Percentiles rank a stretch among this genome's conserved stretches.
Evolutionary conservation across 2,888 invertebrate genomes (phyloP).

Genomic region (Acheta domesticus): DNA sequence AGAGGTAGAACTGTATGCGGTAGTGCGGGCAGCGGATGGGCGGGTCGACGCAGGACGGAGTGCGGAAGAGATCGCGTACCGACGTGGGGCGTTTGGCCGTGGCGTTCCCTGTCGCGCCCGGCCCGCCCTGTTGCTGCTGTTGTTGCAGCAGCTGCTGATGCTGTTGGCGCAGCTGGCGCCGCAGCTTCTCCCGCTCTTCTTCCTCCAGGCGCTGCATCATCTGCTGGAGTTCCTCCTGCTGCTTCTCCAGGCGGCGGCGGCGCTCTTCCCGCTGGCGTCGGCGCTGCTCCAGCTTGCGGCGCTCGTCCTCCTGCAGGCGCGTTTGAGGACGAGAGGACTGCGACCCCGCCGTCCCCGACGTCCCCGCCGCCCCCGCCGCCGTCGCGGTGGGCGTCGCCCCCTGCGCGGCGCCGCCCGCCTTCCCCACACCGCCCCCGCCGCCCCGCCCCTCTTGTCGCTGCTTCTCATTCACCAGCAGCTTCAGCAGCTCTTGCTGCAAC

Average conservation of each 20-base stretch:
- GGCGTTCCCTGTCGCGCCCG: not conserved
- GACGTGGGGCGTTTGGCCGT: conserved; percentile 37
- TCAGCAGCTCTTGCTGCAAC: not conserved
- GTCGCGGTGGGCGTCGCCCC: too few species aligned
- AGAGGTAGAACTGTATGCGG: conserved; percentile 76
- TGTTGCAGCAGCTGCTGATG: not conserved
- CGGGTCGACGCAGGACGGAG: conserved; percentile 74
- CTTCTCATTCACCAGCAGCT: not conserved
- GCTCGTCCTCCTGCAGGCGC: not conserved
- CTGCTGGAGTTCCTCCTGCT: not conserved
- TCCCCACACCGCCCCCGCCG: too few species aligned
- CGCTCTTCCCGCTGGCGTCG: not conserved
- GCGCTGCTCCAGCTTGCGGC: not conserved
- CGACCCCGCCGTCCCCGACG: not conserved
- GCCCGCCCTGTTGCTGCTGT: not conserved
- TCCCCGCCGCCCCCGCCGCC: too few species aligned
- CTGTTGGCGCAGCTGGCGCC: not conserved
- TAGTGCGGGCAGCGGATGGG: conserved; percentile 80
- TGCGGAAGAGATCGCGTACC: conserved; percentile 68
- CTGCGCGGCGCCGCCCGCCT: too few species aligned
- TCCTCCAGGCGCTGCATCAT: conserved; percentile 1
- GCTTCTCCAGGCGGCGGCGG: not conserved
- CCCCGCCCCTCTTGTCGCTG: too few species aligned
- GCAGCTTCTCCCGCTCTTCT: not conserved
- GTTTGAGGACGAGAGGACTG: not conserved